Evolutionary conservation across 2,797 vertebrate genomes (phyloP), one percentile per base, ranked within the genome.

Genomic region (Rhinogobio ventralis): DNA sequence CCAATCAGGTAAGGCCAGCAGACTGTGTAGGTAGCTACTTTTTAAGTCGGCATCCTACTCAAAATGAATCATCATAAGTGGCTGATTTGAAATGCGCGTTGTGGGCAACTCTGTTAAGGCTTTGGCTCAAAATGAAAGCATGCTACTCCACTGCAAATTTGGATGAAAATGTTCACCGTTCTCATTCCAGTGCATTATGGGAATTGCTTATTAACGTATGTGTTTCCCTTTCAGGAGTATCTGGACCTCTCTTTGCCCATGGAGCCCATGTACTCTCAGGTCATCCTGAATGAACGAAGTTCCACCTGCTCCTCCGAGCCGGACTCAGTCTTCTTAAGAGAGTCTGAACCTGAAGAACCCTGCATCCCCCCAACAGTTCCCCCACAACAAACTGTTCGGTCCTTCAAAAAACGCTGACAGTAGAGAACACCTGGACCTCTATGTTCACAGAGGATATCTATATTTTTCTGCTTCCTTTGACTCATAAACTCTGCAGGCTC

Each of bases 231-330:
- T 68, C 92, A 99, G 98, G 97, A 99, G 85, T 99, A 99, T 90
- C 93, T 99, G 93, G 98, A 99, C 94, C 96, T 99, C 71, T 98
- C 97, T 0, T 92, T 97, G 91, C 96, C 97, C 2, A 89, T 97
- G 95, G 97, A 99, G 90, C 98, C 99, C 7, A 72, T 64, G 93
- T 99, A 99, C 89, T 98, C 98, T 0, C 97, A 97, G 19, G 96
- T 96, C 90, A 98, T 98, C 90, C 97, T 97, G 0, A 97, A 97
- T 90, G 99, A 98, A 0, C 96, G 97, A 86, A 98, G 97, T 93
- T 99, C 98, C 78, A 99, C 98, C 67, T 99, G 98, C 93, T 99
- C 98, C 81, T 99, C 98, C 0, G 98, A 98, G 2, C 98, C 98
- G 93, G 98, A 99, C 94, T 99, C 98, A 0, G 98, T 99, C 28